Evolutionary conservation across 1,140 invertebrate species (phyloP), one percentile per base, ranked within the genome.

Genomic region (Archegozetes longisetosus): DNA sequence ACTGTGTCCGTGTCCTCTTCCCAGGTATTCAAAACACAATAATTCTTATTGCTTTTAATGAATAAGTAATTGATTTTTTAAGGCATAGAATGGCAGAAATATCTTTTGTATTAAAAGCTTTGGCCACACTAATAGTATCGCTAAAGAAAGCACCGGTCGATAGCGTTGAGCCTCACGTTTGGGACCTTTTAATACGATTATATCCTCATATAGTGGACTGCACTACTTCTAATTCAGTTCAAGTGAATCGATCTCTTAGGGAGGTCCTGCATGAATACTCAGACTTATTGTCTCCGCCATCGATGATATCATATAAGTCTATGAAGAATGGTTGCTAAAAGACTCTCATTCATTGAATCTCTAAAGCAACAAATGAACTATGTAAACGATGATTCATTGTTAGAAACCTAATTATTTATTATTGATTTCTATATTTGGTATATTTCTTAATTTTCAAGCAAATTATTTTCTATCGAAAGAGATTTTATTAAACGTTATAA

Each of bases 81-180:
- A 93, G 91, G 70, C 89, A 93, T 68, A 79, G 91, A 59, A 76
- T 95, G 55, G 91, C 90, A 2, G 93, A 97, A 75, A 92, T 96
- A 71, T 88, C 89, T 46, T 95, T 94, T 74, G 91, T 95, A n/a
- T 70, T 97, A 27, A 92, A 95, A 75, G 92, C 92, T 49, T 83
- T 96, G 53, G 86, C 89, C 12, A 94, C 92, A 0, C 75, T 97
- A 22, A 82, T 94, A 2, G 80, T 86, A 24, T 91, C 90, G 6
- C 80, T 96, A 71, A 92, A 95, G 73, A 89, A 89, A 69, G 88
- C 89, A 52, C 85, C 88, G 26, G 78, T 82, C 53, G 82, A 80
- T 32, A 88, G 67, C 87, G 89, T 93, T 60, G 88, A 91, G 68
- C 78, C 79, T 64, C 82, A 80, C 23, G 88, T 92, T 0, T 96